Percentiles rank a stretch among this genome's conserved stretches.
Evolutionary conservation across 1,140 invertebrate species (phyloP).

Genomic region (Agraylea sexmaculata): DNA sequence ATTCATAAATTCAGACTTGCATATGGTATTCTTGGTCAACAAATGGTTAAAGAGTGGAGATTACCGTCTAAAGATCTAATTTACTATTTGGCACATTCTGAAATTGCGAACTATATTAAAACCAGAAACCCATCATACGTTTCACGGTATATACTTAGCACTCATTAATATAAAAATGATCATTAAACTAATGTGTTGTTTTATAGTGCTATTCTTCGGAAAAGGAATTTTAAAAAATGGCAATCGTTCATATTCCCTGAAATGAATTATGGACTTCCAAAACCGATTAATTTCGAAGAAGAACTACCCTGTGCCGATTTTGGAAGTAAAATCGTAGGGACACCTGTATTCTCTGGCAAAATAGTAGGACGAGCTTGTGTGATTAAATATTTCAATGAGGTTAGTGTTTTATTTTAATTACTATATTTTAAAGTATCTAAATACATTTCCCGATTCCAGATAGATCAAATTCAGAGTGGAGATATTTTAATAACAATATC

Average conservation of each 20-base stretch:
- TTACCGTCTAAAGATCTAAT: slow-evolving; percentile 55
- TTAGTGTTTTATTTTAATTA: slow-evolving; percentile 18
- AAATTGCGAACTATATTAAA: slow-evolving; percentile 48
- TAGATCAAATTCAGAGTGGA: slow-evolving; percentile 38
- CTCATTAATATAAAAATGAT: not conserved
- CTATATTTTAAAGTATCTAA: slow-evolving; percentile 5
- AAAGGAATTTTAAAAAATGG: slow-evolving; percentile 44
- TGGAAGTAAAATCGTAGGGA: slow-evolving; percentile 41
- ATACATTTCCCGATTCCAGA: slow-evolving; percentile 26
- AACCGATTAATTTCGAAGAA: slow-evolving; percentile 27
- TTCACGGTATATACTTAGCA: not conserved
- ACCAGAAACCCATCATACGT: slow-evolving; percentile 41
- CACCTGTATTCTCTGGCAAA: slow-evolving; percentile 57
- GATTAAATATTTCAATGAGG: slow-evolving; percentile 41
- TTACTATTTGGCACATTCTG: slow-evolving; percentile 55
- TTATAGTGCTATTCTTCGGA: slow-evolving; percentile 51
- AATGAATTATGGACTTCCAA: slow-evolving; percentile 45
- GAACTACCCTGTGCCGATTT: slow-evolving; percentile 19
- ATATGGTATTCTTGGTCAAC: slow-evolving; percentile 42
- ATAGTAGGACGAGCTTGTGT: slow-evolving; percentile 58
- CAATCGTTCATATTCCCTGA: slow-evolving; percentile 51
- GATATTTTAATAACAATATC: slow-evolving; percentile 68
- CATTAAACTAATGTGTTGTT: not conserved
- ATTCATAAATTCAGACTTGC: slow-evolving; percentile 50
- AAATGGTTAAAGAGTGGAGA: slow-evolving; percentile 47